Conservation (phyloP, 1,140 invertebrate genomes). For the Diachasmimorpha longicaudata region DNA sequence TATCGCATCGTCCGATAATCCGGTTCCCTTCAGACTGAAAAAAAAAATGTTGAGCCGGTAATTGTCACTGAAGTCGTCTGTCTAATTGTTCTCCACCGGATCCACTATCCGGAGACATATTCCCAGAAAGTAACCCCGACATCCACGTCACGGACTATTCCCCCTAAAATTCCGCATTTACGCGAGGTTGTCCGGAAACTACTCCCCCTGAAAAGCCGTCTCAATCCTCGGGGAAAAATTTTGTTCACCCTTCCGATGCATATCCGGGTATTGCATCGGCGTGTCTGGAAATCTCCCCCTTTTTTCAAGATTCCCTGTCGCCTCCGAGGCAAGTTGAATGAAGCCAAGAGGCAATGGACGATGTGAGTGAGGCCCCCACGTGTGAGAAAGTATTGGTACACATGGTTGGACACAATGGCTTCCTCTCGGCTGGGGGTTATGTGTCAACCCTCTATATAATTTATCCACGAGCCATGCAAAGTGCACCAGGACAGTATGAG, state of each 20-base stretch:
- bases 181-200: no score
- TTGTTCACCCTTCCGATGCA: no score
- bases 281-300: not conserved
- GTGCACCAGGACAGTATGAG: not conserved
- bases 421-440: constrained; percentile 2
- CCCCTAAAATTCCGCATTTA: no score
- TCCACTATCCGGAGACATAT: no score
- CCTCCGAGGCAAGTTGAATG: not conserved
- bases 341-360: not conserved
- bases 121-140: no score
- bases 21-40: not conserved
- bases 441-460: constrained; percentile 25
- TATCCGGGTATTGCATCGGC: not conserved
- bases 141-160: no score
- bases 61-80: no score
- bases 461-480: constrained; percentile 15
- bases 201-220: no score
- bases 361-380: not conserved
- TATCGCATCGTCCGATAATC: not conserved
- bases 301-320: not conserved
- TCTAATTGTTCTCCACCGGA: no score
- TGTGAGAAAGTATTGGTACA: constrained; percentile 7
- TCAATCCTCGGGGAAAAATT: no score
- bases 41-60: not conserved
- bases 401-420: constrained; percentile 10